Evolutionary conservation across 1,140 invertebrate species (phyloP), one percentile per base, ranked within the genome.

Genomic region (Cyclina sinensis): DNA sequence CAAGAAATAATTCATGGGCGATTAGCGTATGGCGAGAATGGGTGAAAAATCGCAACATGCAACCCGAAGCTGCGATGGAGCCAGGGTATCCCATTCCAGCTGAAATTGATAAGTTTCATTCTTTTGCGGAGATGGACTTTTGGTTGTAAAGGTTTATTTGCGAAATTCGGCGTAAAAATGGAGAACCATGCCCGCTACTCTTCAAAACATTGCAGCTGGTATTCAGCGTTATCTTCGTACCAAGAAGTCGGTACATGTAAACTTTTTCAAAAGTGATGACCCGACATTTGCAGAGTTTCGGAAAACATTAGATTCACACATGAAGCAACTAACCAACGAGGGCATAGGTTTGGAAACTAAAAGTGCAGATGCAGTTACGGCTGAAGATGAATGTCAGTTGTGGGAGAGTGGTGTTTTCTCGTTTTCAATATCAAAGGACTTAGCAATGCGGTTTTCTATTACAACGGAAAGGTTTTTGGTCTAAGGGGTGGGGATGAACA

Each of bases 401-500:
- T 76, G 73, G 68, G 73, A 46, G 11, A 43, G 5, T 46, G 39
- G 39, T 9, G 73, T 76, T 21, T 80, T 80, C 57, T 51, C 27
- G 24, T 14, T 54, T 21, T 14, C 48, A 80, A 2, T 57, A 24
- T 39, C 5, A 30, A 46, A 21, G 37, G 73, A 18, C 27, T 78
- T 12, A 78, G 73, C 1, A 78, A 78, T 30, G 73, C 73, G 7
- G 43, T 46, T n/a, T 78, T 43, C 27, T 46, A 46, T 48, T 78
- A 78, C 27, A 78, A 78, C 16, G 73, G 73, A 14, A 78, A 78
- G 27, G 24, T 78, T 3, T 78, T 78, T 48, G 73, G 73, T 21
- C 39, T 78, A 1, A 43, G 37, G 73, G 37, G 73, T 14, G 7
- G 12, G 24, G 43, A 43, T 4, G 43, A 43, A 14, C 43, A 43